Evolutionary conservation across 2,797 vertebrate genomes (phyloP).

Genomic region (Cryptoblepharus egeriae): DNA sequence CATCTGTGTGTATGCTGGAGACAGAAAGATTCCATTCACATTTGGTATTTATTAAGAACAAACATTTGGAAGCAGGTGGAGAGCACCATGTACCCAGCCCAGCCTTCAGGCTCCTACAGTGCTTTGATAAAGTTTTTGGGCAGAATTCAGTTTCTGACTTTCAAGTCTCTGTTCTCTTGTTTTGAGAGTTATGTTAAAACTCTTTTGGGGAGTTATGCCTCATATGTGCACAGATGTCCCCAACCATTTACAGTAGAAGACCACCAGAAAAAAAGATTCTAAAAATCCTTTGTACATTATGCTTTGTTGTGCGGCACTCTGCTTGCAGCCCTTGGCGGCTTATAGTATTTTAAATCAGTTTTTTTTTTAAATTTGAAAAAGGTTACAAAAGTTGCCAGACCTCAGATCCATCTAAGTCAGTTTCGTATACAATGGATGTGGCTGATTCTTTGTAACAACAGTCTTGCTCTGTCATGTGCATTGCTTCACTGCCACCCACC

Average conservation of each 20-base stretch:
- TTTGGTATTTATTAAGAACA: constrained; percentile 4
- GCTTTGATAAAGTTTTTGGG: constrained; percentile 14
- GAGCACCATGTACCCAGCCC: not conserved
- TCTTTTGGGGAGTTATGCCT: constrained; percentile 15
- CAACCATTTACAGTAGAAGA: constrained; percentile 14
- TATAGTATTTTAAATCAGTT: too few relatives aligned
- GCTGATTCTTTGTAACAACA: too few relatives aligned
- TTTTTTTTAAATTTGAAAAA: not conserved
- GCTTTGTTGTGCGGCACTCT: too few relatives aligned
- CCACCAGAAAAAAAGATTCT: not conserved
- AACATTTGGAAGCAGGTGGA: constrained; percentile 26
- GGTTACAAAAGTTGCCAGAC: too few relatives aligned
- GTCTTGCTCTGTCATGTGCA: too few relatives aligned
- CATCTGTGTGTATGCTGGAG: not conserved
- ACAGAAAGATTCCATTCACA: constrained; percentile 4
- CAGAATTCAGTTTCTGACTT: constrained; percentile 32
- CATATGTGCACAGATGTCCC: not conserved
- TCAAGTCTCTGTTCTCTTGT: constrained; percentile 11
- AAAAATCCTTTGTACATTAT: too few relatives aligned
- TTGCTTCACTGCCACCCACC: too few relatives aligned
- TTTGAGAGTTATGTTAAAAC: constrained; percentile 4
- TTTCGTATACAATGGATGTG: too few relatives aligned
- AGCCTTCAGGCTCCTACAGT: constrained; percentile 27
- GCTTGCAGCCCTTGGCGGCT: not conserved
- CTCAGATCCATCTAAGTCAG: too few relatives aligned